Percentiles rank a stretch among this genome's conserved stretches.
phyloP scores from a whole-genome alignment of 2,113 vertebrate genomes.

The Melanostigma gelatinosum region DNA sequence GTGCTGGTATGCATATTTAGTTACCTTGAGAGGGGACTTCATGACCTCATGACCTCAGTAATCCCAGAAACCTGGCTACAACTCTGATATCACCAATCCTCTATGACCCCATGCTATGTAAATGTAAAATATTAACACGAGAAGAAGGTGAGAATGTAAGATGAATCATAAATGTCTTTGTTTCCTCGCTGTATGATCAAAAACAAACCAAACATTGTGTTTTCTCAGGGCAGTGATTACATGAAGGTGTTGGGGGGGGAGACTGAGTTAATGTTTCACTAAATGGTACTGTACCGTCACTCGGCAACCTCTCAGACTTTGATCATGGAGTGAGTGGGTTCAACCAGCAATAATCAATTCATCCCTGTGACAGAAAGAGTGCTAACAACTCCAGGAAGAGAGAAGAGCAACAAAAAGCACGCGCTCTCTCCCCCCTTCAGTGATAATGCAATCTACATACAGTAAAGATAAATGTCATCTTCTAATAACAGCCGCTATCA shows the following conservation, averaged over 20 bases:
- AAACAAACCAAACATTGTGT: not conserved
- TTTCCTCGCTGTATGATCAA: not conserved
- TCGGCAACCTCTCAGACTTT: conserved; percentile 68
- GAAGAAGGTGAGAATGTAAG: not conserved
- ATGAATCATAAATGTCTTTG: not conserved
- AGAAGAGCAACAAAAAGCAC: not conserved
- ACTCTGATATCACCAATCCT: not conserved
- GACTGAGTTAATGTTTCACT: conserved; percentile 70
- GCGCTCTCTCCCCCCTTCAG: not conserved
- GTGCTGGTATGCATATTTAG: not conserved
- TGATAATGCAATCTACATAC: conserved; percentile 33
- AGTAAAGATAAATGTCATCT: conserved; percentile 32
- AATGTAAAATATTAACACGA: not conserved
- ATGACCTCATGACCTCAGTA: not conserved
- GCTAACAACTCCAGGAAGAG: conserved; percentile 14
- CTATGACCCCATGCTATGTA: not conserved
- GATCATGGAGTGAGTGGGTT: conserved; percentile 58
- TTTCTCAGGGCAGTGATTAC: not conserved
- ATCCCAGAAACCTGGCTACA: not conserved
- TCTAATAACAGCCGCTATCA: conserved; percentile 7
- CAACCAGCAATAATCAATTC: conserved; percentile 54
- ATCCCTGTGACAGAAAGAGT: conserved; percentile 48
- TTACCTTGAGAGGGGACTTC: not conserved
- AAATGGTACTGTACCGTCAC: conserved; percentile 28
- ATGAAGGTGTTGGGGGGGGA: not conserved